These are phyloP conservation scores for Merops nubicus DNA, from an alignment of 2,113 vertebrate species.

Conservation along the genomic window DNA sequence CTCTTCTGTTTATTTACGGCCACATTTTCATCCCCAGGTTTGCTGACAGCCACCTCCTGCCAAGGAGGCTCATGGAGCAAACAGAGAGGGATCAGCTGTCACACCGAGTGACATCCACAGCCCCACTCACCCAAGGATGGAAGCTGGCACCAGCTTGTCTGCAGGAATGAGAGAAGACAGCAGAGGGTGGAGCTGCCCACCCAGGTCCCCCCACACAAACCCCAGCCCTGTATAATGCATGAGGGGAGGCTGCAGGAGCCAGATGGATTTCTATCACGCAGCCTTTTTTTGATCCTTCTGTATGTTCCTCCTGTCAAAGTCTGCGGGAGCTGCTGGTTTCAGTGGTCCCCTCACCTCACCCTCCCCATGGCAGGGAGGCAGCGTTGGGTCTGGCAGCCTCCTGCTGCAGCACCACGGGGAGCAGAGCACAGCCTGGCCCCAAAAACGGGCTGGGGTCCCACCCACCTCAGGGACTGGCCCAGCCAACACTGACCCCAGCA, in stretches of 20 bases:
- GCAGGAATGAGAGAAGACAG: constrained; percentile 12
- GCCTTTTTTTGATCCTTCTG: not conserved
- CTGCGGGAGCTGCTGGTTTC: rapidly evolving
- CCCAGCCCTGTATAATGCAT: constrained; percentile 22
- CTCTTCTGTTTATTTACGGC: not conserved
- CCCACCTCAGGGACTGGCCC: not conserved
- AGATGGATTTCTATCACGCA: not conserved
- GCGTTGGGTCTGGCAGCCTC: not conserved
- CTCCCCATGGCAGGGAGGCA: rapidly evolving
- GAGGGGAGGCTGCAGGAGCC: not conserved
- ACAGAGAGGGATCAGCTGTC: constrained; percentile 22
- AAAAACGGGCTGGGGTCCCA: not conserved
- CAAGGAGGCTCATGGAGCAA: not conserved
- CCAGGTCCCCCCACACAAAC: not conserved
- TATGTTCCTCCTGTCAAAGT: not conserved
- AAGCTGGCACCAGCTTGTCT: constrained; percentile 30
- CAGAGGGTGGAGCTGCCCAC: not conserved
- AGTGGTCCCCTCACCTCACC: not conserved
- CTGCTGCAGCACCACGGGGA: not conserved
- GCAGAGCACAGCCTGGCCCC: not conserved
- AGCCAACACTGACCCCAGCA: not conserved
- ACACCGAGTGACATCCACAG: not conserved
- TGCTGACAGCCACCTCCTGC: constrained; percentile 11
- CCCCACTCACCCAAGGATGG: not conserved
- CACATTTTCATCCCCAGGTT: not conserved